Conservation (phyloP, 2,888 invertebrate species). For the Pseudococcus longispinus region DNA sequence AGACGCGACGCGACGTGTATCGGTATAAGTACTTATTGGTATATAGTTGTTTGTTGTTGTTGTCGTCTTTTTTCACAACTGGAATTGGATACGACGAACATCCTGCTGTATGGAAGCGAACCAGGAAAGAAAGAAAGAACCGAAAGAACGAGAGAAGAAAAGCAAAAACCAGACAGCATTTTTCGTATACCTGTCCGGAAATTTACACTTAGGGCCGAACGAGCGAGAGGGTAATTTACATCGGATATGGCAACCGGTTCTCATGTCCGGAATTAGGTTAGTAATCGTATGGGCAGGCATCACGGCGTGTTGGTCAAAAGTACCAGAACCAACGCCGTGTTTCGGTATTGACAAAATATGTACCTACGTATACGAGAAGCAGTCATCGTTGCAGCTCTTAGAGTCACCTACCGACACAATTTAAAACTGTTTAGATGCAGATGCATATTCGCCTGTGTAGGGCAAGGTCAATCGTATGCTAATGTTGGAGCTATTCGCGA, state of each 20-base stretch:
- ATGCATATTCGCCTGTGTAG: neutral
- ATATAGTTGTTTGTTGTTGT: neutral
- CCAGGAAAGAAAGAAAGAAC: neutral
- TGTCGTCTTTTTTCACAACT: neutral
- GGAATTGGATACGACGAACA: neutral
- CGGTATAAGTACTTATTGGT: neutral
- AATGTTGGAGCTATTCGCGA: neutral
- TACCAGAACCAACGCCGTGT: neutral
- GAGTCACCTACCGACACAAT: neutral
- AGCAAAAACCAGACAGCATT: neutral
- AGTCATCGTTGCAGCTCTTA: neutral
- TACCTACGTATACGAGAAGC: neutral
- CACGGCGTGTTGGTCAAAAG: neutral
- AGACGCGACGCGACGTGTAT: neutral
- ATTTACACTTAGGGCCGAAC: neutral
- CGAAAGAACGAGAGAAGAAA: no score
- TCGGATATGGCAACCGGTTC: conserved; percentile 11
- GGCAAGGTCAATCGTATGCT: conserved; percentile 13
- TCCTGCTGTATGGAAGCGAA: neutral
- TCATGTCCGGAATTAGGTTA: neutral
- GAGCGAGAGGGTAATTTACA: neutral
- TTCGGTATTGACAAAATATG: neutral
- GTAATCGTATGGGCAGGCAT: neutral
- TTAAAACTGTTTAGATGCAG: neutral
- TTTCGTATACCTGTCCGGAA: neutral